A percentile compares a stretch with the other conserved stretches of the same genome.
Evolutionary conservation across 2,797 vertebrate species (phyloP).

Genomic region (Melanogrammus aeglefinus): DNA sequence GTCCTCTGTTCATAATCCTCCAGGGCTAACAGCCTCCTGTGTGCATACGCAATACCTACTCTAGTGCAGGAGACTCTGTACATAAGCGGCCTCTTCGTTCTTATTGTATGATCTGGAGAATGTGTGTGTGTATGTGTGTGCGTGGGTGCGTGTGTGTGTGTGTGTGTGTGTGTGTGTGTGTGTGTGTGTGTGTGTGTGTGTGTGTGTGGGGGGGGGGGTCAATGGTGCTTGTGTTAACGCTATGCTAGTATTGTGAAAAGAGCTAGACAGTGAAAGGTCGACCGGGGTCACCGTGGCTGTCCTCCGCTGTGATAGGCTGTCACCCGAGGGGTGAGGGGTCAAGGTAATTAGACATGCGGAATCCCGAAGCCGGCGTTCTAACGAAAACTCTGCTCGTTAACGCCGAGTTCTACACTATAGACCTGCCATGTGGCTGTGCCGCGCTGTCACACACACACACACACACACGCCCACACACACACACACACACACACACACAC

Average conservation of each 20-base stretch:
- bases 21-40: too few relatives aligned
- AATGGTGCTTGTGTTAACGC: slow-evolving; percentile 60
- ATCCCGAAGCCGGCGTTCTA: slow-evolving; percentile 58
- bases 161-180: too few relatives aligned
- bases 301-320: slow-evolving; percentile 75
- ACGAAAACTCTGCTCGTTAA: slow-evolving; percentile 72
- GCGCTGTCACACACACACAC: slow-evolving; percentile 42
- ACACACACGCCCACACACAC: slow-evolving; percentile 22
- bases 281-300: slow-evolving; percentile 66
- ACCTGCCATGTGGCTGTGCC: slow-evolving; percentile 67
- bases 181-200: too few relatives aligned
- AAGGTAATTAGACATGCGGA: slow-evolving; percentile 68
- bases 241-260: slow-evolving; percentile 67
- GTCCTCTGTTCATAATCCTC: too few relatives aligned
- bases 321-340: slow-evolving; percentile 66
- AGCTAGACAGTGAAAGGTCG: slow-evolving; percentile 69
- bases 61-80: too few relatives aligned
- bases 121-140: too few relatives aligned
- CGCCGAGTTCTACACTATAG: slow-evolving; percentile 66
- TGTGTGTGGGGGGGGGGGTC: slow-evolving; percentile 38
- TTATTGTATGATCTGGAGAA: too few relatives aligned
- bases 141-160: too few relatives aligned
- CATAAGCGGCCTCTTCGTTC: too few relatives aligned
- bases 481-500: slow-evolving; percentile 29
- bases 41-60: too few relatives aligned